Evolutionary conservation across 2,888 invertebrate genomes (phyloP).

Genomic region (Drosophila tanythrix): DNA sequence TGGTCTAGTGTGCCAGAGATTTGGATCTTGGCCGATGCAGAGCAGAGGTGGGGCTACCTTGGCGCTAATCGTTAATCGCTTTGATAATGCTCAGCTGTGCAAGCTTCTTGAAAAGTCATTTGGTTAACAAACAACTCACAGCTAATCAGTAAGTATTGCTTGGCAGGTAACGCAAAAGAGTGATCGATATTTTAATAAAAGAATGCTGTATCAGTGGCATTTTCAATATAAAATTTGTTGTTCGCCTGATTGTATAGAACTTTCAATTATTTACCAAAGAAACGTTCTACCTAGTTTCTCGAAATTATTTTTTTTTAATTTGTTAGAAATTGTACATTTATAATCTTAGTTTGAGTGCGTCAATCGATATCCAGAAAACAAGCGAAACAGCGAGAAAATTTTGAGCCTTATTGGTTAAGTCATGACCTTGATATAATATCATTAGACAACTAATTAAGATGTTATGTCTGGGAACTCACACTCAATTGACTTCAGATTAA

Average conservation of each 20-base stretch:
- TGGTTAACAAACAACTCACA: conserved; percentile 11
- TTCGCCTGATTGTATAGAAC: not conserved
- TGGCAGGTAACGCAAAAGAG: not conserved
- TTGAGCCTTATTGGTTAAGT: not conserved
- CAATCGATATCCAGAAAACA: not conserved
- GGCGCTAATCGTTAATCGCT: conserved; percentile 66
- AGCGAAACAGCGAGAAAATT: not conserved
- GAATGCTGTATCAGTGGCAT: not conserved
- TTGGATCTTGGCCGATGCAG: conserved; percentile 29
- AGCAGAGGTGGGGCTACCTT: conserved; percentile 4
- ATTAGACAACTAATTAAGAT: conserved; percentile 2
- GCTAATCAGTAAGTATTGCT: conserved; percentile 8
- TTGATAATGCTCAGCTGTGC: conserved; percentile 35
- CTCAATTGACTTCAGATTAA: not conserved
- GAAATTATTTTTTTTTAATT: not conserved
- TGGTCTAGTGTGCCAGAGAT: conserved; percentile 33
- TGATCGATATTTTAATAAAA: not conserved
- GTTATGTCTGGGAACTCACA: conserved; percentile 1
- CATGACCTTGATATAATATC: not conserved
- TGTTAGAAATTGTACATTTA: not conserved
- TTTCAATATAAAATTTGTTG: not conserved
- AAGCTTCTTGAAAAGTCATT: conserved; percentile 28
- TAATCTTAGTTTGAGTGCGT: not conserved
- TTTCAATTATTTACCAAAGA: not conserved
- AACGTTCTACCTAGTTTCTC: not conserved